phyloP scores from a whole-genome alignment of 1,140 invertebrate species.

The Drosophila auraria region DNA sequence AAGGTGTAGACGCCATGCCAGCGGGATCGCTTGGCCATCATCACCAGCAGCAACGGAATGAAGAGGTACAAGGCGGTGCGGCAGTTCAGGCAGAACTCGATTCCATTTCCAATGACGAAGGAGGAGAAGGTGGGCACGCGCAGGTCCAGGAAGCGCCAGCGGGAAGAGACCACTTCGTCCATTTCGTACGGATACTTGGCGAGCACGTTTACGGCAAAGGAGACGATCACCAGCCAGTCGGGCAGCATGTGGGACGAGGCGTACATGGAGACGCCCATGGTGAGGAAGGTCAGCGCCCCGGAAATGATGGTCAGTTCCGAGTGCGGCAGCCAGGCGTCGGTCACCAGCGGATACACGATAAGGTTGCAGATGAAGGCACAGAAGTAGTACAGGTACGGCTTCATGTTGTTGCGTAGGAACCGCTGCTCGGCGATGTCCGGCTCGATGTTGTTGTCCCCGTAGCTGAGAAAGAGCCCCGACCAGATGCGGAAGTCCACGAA shows the following conservation, averaged over 20 bases:
- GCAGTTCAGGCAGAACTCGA: conserved; percentile 94
- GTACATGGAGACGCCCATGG: conserved; percentile 90
- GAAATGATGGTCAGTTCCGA: conserved; percentile 93
- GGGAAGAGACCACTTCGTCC: conserved; percentile 91
- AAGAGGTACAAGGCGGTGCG: conserved; percentile 91
- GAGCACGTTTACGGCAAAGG: conserved; percentile 92
- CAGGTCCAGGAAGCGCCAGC: conserved; percentile 92
- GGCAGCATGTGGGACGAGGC: conserved; percentile 86
- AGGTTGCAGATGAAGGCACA: conserved; percentile 90
- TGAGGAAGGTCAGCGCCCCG: conserved; percentile 90
- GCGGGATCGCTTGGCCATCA: conserved; percentile 90
- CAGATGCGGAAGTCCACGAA: conserved; percentile 91
- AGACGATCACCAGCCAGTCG: conserved; percentile 90
- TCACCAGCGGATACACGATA: conserved; percentile 91
- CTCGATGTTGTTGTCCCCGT: conserved; percentile 89
- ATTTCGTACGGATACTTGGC: conserved; percentile 94
- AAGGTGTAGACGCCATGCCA: conserved; percentile 92
- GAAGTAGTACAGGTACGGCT: conserved; percentile 92
- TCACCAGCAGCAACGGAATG: conserved; percentile 90
- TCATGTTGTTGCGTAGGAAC: conserved; percentile 92
- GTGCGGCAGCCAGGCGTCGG: conserved; percentile 91
- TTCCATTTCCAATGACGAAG: conserved; percentile 91
- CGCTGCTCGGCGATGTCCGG: conserved; percentile 92
- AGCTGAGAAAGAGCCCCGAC: conserved; percentile 92
- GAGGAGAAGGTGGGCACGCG: conserved; percentile 92